Conservation (phyloP, 2,797 vertebrate genomes). For the Chloroceryle amazona region DNA sequence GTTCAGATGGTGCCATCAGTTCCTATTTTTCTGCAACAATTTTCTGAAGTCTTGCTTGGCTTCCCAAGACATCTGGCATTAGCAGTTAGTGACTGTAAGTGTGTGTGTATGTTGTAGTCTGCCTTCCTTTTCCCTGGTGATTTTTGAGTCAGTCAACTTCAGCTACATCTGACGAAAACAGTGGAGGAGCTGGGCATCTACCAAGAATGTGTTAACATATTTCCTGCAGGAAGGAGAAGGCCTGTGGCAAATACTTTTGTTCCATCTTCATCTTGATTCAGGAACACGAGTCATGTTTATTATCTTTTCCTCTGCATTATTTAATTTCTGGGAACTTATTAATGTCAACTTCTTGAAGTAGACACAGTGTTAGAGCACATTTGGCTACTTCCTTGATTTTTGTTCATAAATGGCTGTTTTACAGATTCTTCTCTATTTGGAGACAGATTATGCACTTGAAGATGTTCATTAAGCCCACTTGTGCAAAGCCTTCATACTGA, state of each 20-base stretch:
- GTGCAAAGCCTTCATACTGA: background rate
- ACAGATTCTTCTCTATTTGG: background rate
- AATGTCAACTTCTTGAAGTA: background rate
- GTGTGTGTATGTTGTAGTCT: background rate
- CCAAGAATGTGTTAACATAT: background rate
- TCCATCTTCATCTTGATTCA: background rate
- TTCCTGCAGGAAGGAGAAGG: background rate
- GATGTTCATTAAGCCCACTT: background rate
- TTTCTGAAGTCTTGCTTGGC: background rate
- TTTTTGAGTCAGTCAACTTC: background rate
- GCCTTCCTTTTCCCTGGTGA: background rate
- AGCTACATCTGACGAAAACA: background rate
- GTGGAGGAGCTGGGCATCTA: background rate
- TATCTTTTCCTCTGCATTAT: background rate
- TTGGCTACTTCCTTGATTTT: background rate
- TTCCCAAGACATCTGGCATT: background rate
- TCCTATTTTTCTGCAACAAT: background rate
- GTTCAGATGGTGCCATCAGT: background rate
- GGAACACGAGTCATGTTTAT: background rate
- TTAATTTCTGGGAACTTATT: background rate
- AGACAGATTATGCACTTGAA: background rate
- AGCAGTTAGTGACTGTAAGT: background rate
- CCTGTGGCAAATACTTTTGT: background rate
- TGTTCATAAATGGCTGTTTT: background rate
- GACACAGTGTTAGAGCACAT: background rate